phyloP scores from a whole-genome alignment of 2,797 vertebrate species.

The Microctenopoma stevenorrisi region DNA sequence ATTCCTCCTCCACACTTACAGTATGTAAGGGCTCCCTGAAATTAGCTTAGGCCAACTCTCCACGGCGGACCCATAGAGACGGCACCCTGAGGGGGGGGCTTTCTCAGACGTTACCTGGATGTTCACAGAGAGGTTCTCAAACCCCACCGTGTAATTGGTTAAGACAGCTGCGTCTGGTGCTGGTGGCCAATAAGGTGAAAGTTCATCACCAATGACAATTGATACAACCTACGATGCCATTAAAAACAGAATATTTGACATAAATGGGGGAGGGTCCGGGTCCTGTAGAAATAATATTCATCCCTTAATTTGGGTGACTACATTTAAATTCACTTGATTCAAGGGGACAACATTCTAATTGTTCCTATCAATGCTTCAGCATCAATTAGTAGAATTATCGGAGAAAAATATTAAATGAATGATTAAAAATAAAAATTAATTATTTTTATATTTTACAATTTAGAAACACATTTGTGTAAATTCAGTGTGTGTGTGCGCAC shows the following conservation, averaged over 20 bases:
- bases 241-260: conserved; percentile 70
- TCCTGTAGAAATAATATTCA: conserved; percentile 66
- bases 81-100: conserved; percentile 63
- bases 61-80: conserved; percentile 37
- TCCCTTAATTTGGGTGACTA: conserved; percentile 70
- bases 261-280: conserved; percentile 38
- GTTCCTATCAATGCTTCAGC: conserved; percentile 24
- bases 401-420: conserved; percentile 5
- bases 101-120: conserved; percentile 80
- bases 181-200: conserved; percentile 80
- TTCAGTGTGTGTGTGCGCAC: neutral
- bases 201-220: conserved; percentile 82
- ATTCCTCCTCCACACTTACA: conserved; percentile 69
- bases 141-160: conserved; percentile 82
- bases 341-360: conserved; percentile 45
- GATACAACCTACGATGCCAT: conserved; percentile 68
- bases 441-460: conserved; percentile 22
- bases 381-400: conserved; percentile 31
- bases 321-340: conserved; percentile 68
- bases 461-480: neutral
- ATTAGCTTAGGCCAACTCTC: conserved; percentile 66
- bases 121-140: conserved; percentile 79
- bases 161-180: conserved; percentile 83
- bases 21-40: conserved; percentile 62
- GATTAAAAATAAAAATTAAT: neutral